Base-by-base conservation (phyloP, 2,888 invertebrate species). In the Sphecodes monilicornis region DNA sequence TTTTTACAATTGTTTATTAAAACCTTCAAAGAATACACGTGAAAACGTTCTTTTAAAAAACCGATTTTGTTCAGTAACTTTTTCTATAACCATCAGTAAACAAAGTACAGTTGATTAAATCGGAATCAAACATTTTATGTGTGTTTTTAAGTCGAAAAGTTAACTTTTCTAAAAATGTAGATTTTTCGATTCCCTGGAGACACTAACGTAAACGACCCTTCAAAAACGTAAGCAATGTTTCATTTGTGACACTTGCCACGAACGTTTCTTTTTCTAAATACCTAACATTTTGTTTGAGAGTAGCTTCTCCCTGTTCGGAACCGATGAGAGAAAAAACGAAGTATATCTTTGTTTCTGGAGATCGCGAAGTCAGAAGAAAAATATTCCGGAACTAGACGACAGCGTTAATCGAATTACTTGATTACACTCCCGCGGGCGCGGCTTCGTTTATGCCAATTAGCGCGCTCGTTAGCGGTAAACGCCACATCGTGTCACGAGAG, bases 381-480 rank as follows among this genome's bases (percentile, higher is more conserved):
- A 82, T 79, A 77, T 85, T 69, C 76, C 66, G 86, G 76, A 80
- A 80, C 68, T 78, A 80, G 80, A 71, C 81, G 80, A 76, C 78
- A 85, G 77, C 73, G 86, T 81, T 87, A 87, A 87, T 87, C 81
- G 84, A 83, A 87, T 86, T 86, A 86, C 87, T 87, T 85, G 87
- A 87, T 87, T 87, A 87, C 86, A 87, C 80, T 86, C 82, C 79
- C 86, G 86, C 86, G 86, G 86, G 80, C 83, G 86, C 86, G 85
- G 85, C 85, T 91, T 91, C 92, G 91, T 89, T 91, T 89, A 88
- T 89, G 91, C 91, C 91, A 92, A 92, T 92, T 91, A 92, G 90
- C 87, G 86, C 86, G 90, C 91, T 91, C 91, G 91, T 91, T 92
- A 91, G 91, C 89, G 90, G 89, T 92, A 92, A 87, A 87, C 86